Evolutionary conservation across 2,113 vertebrate species (phyloP).

Genomic region (Setophaga coronata): DNA sequence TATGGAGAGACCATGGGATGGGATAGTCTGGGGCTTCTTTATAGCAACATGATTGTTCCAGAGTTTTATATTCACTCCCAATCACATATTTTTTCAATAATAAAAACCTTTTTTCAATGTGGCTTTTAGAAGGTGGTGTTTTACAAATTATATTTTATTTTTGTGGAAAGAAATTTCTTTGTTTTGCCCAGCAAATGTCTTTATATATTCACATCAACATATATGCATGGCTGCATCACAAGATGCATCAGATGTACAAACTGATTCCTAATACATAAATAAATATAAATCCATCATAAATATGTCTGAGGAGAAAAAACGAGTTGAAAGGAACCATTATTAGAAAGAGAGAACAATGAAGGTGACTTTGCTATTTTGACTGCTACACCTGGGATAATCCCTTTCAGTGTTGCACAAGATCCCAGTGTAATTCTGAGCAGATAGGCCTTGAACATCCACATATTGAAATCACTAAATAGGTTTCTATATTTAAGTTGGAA

Average conservation of each 20-base stretch:
- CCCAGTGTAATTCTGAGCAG: slow-evolving; percentile 25
- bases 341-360: not conserved
- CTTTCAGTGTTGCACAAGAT: not conserved
- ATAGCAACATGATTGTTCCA: not conserved
- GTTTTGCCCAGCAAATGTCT: not conserved
- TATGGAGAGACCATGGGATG: not conserved
- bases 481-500: slow-evolving; percentile 62
- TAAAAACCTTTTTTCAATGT: not conserved
- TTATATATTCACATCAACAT: not conserved
- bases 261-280: not conserved
- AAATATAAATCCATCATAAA: not conserved
- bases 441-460: slow-evolving; percentile 3
- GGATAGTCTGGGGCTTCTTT: not conserved
- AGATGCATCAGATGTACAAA: not conserved
- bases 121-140: not conserved
- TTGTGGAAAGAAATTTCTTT: not conserved
- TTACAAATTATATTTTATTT: not conserved
- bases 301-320: not conserved
- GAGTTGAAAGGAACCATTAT: not conserved
- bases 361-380: slow-evolving; percentile 56
- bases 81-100: not conserved
- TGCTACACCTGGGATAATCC: slow-evolving; percentile 50
- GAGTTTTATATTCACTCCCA: not conserved
- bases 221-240: not conserved
- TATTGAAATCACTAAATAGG: slow-evolving; percentile 34